Base-by-base conservation (phyloP, 1,140 invertebrate genomes). In the Triops cancriformis region DNA sequence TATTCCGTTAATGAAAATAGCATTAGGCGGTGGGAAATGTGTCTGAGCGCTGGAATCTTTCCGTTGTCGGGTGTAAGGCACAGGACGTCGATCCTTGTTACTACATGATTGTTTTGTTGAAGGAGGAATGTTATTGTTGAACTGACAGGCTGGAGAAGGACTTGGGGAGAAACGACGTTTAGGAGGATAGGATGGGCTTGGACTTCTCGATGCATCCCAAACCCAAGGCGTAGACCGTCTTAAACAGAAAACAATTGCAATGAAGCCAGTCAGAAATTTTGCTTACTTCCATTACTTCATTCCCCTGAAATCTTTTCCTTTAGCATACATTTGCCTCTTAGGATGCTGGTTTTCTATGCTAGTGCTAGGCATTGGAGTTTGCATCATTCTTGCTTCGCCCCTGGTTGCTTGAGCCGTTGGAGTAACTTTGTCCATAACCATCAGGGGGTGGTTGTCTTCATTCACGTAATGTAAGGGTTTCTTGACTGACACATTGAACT, bases 1-100 rank as follows among this genome's bases (percentile, higher is more conserved):
- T 64, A 64, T 64, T 64, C 51, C 51, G 14, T 64, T 64, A 64
- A 64, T 64, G 51, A 64, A 64, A 64, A 64, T 64, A n/a, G 51
- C 51, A 64, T 18, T 64, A 10, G 51, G 51, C 18, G 51, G 51
- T 64, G 51, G 51, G 2, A 64, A 18, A 23, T 3, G 14, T 64
- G 51, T 64, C 23, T 64, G 51, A n/a, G 14, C 51, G 7, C 51
- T 64, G 18, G 51, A n/a, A 64, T 64, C 51, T 23, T 64, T 64
- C 51, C 23, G 14, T 2, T 64, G 51, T 64, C 51, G 51, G 14
- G 18, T 14, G 18, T 64, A 64, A 18, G 51, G 51, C 14, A 14
- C 23, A 64, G 51, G 51, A 64, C 51, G 51, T n/a, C 51, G 51
- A 64, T 64, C 51, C 23, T 23, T 64, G 23, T 64, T 64, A 23